phyloP scores from a whole-genome alignment of 2,797 vertebrate genomes.

The Takifugu rubripes region DNA sequence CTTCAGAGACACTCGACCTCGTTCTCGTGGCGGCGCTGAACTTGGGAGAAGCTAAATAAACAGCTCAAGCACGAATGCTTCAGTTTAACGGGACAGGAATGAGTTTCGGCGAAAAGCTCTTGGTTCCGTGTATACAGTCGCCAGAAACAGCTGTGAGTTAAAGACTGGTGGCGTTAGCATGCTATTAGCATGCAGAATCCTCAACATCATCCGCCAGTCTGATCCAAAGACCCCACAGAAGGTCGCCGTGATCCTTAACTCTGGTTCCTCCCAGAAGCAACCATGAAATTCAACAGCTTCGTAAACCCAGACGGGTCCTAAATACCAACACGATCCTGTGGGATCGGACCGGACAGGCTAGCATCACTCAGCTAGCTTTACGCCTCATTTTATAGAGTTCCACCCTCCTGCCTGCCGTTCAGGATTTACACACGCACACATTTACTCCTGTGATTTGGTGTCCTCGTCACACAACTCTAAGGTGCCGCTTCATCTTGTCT shows the following conservation, averaged over 20 bases:
- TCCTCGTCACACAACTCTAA: too few relatives aligned
- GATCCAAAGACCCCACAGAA: neutral
- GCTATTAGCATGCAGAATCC: too few relatives aligned
- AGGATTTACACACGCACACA: too few relatives aligned
- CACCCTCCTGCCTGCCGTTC: too few relatives aligned
- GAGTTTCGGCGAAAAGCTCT: neutral
- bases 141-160: neutral
- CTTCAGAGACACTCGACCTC: neutral
- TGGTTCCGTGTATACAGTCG: conserved; percentile 1
- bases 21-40: neutral
- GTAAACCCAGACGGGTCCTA: neutral
- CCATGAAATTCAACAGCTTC: neutral
- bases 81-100: conserved; percentile 1
- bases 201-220: too few relatives aligned
- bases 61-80: neutral
- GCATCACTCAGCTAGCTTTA: too few relatives aligned
- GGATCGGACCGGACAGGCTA: too few relatives aligned
- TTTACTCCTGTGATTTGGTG: too few relatives aligned
- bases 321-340: neutral
- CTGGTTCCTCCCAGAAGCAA: neutral
- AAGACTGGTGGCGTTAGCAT: too few relatives aligned
- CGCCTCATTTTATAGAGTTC: too few relatives aligned
- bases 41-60: neutral
- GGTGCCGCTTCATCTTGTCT: too few relatives aligned
- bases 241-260: neutral